phyloP scores from a whole-genome alignment of 2,888 invertebrate species.

The Selenia dentaria region DNA sequence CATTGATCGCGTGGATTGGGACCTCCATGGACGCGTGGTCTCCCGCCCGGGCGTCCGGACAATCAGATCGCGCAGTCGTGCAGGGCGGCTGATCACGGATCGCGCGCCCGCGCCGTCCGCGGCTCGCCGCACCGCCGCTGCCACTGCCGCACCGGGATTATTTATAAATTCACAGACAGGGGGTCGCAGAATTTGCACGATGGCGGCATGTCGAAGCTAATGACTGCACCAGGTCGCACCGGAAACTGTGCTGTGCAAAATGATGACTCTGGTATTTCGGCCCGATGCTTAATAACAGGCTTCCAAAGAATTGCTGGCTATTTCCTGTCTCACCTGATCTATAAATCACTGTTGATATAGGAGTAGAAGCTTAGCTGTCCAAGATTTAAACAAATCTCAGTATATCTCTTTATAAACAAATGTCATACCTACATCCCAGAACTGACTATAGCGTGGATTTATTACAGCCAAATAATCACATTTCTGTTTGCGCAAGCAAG shows the following conservation, averaged over 20 bases:
- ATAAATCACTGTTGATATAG: constrained; percentile 10
- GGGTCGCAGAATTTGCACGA: constrained; percentile 82
- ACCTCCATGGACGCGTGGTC: constrained; percentile 22
- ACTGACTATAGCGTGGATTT: constrained; percentile 25
- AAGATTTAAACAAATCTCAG: constrained; percentile 8
- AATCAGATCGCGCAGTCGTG: constrained; percentile 63
- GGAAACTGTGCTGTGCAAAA: constrained; percentile 52
- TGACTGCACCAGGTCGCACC: constrained; percentile 59
- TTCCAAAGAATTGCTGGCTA: not conserved
- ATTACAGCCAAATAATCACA: constrained; percentile 35
- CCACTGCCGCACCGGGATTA: constrained; percentile 82
- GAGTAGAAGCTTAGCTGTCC: not conserved
- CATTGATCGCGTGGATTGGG: constrained; percentile 23
- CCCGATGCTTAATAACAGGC: not conserved
- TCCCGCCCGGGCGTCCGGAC: constrained; percentile 20
- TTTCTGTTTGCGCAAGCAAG: constrained; percentile 47
- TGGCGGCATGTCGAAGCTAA: constrained; percentile 64
- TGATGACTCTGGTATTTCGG: constrained; percentile 25
- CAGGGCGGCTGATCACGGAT: constrained; percentile 60
- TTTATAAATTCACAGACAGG: constrained; percentile 83
- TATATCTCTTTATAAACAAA: constrained; percentile 14
- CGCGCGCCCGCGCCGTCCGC: constrained; percentile 85
- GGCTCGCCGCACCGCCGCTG: constrained; percentile 79
- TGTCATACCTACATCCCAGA: constrained; percentile 30
- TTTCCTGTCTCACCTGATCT: constrained; percentile 3